Evolutionary conservation across 2,888 invertebrate genomes (phyloP).

Genomic region (Crepidodera aurea): DNA sequence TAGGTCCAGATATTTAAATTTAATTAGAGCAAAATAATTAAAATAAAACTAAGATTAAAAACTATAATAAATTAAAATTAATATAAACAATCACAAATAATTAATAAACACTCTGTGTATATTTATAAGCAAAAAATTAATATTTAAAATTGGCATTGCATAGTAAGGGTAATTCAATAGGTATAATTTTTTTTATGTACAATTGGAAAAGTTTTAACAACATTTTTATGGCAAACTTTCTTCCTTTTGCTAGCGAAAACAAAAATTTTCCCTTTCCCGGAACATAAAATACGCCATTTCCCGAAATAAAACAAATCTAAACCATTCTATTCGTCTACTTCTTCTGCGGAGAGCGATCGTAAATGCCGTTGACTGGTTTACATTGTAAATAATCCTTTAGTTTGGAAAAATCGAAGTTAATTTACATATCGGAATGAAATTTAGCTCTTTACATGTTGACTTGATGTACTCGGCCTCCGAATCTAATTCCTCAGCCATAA

Average conservation of each 20-base stretch:
- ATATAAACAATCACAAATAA: too few relatives aligned
- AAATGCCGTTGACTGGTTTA: constrained; percentile 22
- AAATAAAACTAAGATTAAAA: too few relatives aligned
- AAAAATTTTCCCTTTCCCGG: constrained; percentile 1
- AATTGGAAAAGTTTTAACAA: too few relatives aligned
- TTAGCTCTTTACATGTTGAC: constrained; percentile 35
- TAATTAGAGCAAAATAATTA: too few relatives aligned
- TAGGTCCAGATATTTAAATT: too few relatives aligned
- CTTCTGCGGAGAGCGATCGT: constrained; percentile 9
- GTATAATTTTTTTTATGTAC: too few relatives aligned
- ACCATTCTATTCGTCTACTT: constrained; percentile 7
- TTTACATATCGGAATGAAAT: constrained; percentile 37
- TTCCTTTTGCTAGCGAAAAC: neutral
- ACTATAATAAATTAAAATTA: too few relatives aligned
- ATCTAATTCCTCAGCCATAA: constrained; percentile 40
- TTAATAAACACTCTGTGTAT: too few relatives aligned
- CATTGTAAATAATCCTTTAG: constrained; percentile 27
- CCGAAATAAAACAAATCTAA: neutral
- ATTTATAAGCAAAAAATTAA: too few relatives aligned
- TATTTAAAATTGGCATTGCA: too few relatives aligned
- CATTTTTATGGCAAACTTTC: neutral
- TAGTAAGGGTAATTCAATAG: too few relatives aligned
- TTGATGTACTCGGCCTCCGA: constrained; percentile 25
- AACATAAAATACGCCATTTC: neutral
- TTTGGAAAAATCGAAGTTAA: constrained; percentile 21